A percentile compares a stretch with the other conserved stretches of the same genome.
phyloP scores from a whole-genome alignment of 2,797 vertebrate genomes.

The Pangasius krempfi region DNA sequence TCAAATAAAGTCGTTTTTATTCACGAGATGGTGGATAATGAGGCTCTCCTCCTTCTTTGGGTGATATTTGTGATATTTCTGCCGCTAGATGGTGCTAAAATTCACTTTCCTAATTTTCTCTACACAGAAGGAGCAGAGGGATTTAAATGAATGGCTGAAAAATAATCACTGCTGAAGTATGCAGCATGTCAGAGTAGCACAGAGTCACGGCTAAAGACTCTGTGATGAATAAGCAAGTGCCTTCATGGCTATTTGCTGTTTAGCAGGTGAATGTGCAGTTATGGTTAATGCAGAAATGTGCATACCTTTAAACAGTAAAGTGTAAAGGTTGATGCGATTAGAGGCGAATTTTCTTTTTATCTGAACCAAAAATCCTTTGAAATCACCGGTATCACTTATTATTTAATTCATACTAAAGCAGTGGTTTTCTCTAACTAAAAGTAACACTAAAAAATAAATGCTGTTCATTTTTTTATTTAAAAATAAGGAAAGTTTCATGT shows the following conservation, averaged over 20 bases:
- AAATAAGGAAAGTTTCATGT: background rate
- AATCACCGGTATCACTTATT: background rate
- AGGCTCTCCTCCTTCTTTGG: background rate
- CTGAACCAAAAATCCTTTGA: background rate
- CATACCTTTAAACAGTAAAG: background rate
- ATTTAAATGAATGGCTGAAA: background rate
- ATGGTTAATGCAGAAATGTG: background rate
- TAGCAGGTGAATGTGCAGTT: background rate
- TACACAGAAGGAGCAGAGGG: background rate
- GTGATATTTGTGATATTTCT: background rate
- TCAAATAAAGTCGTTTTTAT: background rate
- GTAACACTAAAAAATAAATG: background rate
- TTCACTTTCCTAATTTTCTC: background rate
- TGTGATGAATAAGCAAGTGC: background rate
- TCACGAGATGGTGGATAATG: background rate
- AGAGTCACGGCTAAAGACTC: background rate
- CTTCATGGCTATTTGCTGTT: background rate
- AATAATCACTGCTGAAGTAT: background rate
- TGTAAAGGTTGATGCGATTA: background rate
- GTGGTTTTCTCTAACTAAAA: background rate
- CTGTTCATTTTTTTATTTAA: background rate
- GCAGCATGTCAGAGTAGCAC: background rate
- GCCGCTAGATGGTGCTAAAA: conserved; percentile 45
- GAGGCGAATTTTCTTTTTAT: background rate
- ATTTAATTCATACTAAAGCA: background rate